A percentile compares a stretch with the other conserved stretches of the same genome.
Conservation (phyloP, 92 coral and sea anemone species). For the Ricordea florida region DNA sequence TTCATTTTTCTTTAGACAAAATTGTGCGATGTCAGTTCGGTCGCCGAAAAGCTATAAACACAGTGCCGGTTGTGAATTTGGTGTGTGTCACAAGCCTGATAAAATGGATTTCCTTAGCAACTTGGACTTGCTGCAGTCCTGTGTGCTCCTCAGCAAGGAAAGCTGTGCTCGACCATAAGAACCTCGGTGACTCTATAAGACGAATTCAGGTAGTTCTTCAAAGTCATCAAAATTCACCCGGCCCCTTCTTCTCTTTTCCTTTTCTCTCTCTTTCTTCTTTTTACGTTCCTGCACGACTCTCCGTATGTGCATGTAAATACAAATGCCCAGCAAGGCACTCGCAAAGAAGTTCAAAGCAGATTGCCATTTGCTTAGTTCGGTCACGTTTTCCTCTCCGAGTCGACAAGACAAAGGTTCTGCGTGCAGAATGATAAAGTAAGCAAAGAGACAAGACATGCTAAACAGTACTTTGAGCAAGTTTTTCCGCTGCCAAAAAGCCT, state of each 20-base stretch:
- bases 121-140: too few species aligned
- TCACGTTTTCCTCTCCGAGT: conserved; percentile 60
- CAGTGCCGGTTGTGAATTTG: too few species aligned
- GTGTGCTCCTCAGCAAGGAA: too few species aligned
- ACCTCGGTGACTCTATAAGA: not conserved
- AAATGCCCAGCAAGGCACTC: conserved; percentile 68
- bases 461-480: conserved; percentile 65
- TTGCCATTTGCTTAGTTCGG: conserved; percentile 83
- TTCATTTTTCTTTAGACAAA: too few species aligned
- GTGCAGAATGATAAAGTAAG: conserved; percentile 71
- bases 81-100: too few species aligned
- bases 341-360: conserved; percentile 78
- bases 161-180: too few species aligned
- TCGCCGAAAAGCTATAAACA: too few species aligned
- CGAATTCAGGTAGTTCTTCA: conserved; percentile 14
- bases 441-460: conserved; percentile 73
- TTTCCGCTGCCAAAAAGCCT: conserved; percentile 74
- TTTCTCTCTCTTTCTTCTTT: not conserved
- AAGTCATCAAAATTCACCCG: conserved; percentile 25
- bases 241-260: conserved; percentile 13
- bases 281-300: conserved; percentile 14
- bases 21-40: too few species aligned
- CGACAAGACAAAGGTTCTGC: conserved; percentile 83
- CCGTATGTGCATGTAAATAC: conserved; percentile 61
- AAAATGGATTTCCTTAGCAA: too few species aligned